Base-by-base conservation (phyloP, 2,113 vertebrate species). In the Brachyhypopomus gauderio region DNA sequence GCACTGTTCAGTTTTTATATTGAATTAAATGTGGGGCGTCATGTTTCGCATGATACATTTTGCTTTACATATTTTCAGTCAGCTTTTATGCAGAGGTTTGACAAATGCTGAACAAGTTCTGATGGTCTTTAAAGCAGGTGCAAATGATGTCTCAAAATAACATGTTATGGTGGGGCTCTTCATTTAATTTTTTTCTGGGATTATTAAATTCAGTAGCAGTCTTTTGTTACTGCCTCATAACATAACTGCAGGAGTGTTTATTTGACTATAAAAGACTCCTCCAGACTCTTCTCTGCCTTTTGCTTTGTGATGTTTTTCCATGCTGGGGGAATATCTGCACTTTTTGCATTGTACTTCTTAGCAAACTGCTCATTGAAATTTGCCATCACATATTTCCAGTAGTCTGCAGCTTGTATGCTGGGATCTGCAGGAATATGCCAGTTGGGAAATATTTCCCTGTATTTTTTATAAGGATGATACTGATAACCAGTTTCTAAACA, bases 381-480 rank as follows among this genome's bases (percentile, higher is more conserved):
- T 1, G 66, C 80, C 77, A 92, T 81, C 41, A 92, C 78, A 66
- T 84, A 89, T 75, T 90, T 92, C 91, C 90, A 91, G 83, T 91
- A 93, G 85, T 86, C 84, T 38, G 88, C 86, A 19, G 90, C 88
- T 34, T 90, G 8, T 5, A 86, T 79, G 64, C 66, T 90, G 30
- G 5, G 0, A 60, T 92, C 91, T 19, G 88, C 85, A n/a, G 89
- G 83, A 79, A 93, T 92, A 20, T 5, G 2, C 93, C 93, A 94
- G 48, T 92, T 77, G 30, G 90, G 91, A 73, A 89, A 92, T 66
- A 75, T 75, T 0, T 1, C 1, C 0, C 0, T 59, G 60, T 93
- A 93, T 0, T 85, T n/a, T 36, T 89, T 89, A 60, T 70, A 92
- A 25, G 86, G 87, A 77, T 88, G 87, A 0, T 0, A 20, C 27